Conservation (phyloP, 2,888 invertebrate species). For the Epiblema foenella region DNA sequence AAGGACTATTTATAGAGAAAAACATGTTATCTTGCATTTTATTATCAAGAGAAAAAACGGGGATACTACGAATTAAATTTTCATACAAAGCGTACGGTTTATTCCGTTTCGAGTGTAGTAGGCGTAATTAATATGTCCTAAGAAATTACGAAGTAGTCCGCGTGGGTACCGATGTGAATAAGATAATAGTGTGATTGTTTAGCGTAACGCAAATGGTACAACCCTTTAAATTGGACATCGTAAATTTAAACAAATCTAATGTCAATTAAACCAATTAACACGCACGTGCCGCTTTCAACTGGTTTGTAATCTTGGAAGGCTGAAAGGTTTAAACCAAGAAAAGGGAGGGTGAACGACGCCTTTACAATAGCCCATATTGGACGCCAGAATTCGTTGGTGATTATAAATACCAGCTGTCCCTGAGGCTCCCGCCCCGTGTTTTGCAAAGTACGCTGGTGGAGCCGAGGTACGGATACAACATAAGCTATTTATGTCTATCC, state of each 20-base stretch:
- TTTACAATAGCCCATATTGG: not conserved
- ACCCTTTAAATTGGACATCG: not conserved
- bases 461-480: not conserved
- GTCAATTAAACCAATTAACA: slow-evolving; percentile 35
- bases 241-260: slow-evolving; percentile 12
- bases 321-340: slow-evolving; percentile 21
- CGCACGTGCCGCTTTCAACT: slow-evolving; percentile 28
- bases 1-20: too few relatives aligned
- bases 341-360: slow-evolving; percentile 20
- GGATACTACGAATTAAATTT: too few relatives aligned
- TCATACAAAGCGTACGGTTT: too few relatives aligned
- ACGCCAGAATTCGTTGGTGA: not conserved
- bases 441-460: too few relatives aligned
- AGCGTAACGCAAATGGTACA: not conserved
- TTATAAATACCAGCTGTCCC: not conserved
- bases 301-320: slow-evolving; percentile 20
- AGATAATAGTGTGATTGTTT: not conserved
- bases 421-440: too few relatives aligned
- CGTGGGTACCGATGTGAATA: not conserved
- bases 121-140: not conserved
- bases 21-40: too few relatives aligned
- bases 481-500: too few relatives aligned
- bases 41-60: too few relatives aligned
- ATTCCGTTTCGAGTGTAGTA: too few relatives aligned
- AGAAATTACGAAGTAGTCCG: not conserved